Percentiles rank a stretch among this genome's conserved stretches.
phyloP scores from a whole-genome alignment of 2,113 vertebrate species.

The Empidonax traillii region DNA sequence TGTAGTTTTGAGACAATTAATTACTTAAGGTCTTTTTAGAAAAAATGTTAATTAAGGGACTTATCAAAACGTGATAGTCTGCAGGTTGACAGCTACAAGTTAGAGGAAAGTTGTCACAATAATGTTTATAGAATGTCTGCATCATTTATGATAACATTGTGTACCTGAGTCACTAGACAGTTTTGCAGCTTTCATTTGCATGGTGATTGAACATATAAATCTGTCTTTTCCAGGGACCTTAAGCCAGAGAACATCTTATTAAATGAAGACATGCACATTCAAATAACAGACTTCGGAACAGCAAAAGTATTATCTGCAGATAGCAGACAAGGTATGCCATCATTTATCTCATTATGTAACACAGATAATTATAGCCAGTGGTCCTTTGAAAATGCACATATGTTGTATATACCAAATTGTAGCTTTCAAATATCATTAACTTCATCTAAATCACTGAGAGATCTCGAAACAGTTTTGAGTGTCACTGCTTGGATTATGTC shows the following conservation, averaged over 20 bases:
- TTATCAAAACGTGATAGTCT: neutral
- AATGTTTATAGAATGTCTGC: neutral
- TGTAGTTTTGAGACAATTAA: neutral
- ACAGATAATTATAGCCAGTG: neutral
- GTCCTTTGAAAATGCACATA: neutral
- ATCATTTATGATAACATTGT: neutral
- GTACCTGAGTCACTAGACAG: neutral
- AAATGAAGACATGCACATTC: slow-evolving; percentile 99
- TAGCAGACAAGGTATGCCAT: slow-evolving; percentile 87
- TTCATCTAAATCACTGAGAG: neutral
- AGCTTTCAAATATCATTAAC: neutral
- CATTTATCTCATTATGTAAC: neutral
- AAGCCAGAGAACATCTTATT: slow-evolving; percentile 99
- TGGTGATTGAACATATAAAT: slow-evolving; percentile 14
- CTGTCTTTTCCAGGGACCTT: slow-evolving; percentile 86
- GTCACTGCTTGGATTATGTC: neutral
- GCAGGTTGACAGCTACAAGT: neutral
- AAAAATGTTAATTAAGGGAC: neutral
- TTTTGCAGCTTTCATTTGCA: neutral
- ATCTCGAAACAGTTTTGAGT: neutral
- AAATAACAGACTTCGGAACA: slow-evolving; percentile 98
- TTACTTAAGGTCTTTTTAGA: neutral
- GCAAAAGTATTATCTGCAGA: slow-evolving; percentile 96
- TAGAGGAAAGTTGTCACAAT: neutral
- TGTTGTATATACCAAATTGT: neutral